Evolutionary conservation across 2,888 invertebrate species (phyloP).

Genomic region (Geotrupes spiniger): DNA sequence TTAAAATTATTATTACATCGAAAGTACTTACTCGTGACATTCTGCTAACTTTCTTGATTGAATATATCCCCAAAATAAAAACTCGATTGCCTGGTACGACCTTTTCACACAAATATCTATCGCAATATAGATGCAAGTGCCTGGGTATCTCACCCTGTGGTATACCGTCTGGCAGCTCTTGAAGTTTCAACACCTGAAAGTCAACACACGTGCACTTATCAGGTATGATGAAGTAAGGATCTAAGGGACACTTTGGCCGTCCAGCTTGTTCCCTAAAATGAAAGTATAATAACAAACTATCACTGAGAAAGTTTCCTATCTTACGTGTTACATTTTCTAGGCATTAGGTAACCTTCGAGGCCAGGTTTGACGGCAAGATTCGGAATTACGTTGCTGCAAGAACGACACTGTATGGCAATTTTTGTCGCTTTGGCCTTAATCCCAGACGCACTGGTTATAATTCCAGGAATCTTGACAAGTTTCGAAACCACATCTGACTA

Average conservation of each 20-base stretch:
- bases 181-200: constrained; percentile 95
- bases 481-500: constrained; percentile 92
- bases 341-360: constrained; percentile 92
- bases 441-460: constrained; percentile 90
- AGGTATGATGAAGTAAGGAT: constrained; percentile 97
- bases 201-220: constrained; percentile 98
- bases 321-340: constrained; percentile 91
- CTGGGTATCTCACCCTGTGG: constrained; percentile 98
- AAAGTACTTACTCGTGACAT: constrained; percentile 54
- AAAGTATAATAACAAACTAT: no score
- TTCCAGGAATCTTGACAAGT: constrained; percentile 93
- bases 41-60: constrained; percentile 84
- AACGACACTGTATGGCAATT: constrained; percentile 93
- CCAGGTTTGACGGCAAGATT: constrained; percentile 92
- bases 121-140: constrained; percentile 91
- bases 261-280: constrained; percentile 82
- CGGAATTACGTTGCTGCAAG: constrained; percentile 84
- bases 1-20: no score
- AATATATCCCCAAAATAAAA: constrained; percentile 90
- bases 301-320: no score
- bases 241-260: constrained; percentile 88
- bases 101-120: constrained; percentile 88
- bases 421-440: constrained; percentile 94
- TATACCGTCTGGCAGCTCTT: constrained; percentile 91
- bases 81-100: constrained; percentile 96